phyloP scores from a whole-genome alignment of 2,797 vertebrate species.

The Novumbra hubbsi region DNA sequence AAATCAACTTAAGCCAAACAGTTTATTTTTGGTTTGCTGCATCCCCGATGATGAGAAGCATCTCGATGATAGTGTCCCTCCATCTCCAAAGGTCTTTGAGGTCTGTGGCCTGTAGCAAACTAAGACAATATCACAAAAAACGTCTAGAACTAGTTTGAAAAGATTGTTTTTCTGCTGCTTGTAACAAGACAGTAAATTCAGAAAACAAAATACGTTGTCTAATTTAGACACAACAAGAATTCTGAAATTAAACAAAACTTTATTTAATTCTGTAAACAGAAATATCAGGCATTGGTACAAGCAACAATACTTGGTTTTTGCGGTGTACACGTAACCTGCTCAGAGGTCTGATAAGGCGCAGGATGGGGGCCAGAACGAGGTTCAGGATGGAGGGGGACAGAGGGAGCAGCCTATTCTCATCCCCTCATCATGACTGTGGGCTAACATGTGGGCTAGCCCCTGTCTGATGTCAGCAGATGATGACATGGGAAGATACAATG shows the following conservation, averaged over 20 bases:
- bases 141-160: too few relatives aligned
- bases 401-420: conserved; percentile 44
- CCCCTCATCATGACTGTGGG: conserved; percentile 45
- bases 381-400: conserved; percentile 42
- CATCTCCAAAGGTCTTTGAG: conserved; percentile 55
- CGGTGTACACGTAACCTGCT: conserved; percentile 54
- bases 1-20: conserved; percentile 36
- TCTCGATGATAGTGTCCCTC: conserved; percentile 54
- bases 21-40: conserved; percentile 34
- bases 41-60: conserved; percentile 35
- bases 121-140: conserved; percentile 67
- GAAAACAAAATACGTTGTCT: too few relatives aligned
- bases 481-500: conserved; percentile 25
- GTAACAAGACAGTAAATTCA: too few relatives aligned
- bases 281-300: too few relatives aligned
- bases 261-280: too few relatives aligned
- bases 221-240: too few relatives aligned
- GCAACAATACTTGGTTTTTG: neutral
- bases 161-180: too few relatives aligned
- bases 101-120: conserved; percentile 49
- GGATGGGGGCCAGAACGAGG: too few relatives aligned
- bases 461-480: conserved; percentile 31
- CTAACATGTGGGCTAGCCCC: conserved; percentile 50
- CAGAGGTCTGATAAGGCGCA: conserved; percentile 46
- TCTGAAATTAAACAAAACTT: too few relatives aligned